Base-by-base conservation (phyloP, 2,888 invertebrate genomes). In the Dyspetes luteomarginatus region DNA sequence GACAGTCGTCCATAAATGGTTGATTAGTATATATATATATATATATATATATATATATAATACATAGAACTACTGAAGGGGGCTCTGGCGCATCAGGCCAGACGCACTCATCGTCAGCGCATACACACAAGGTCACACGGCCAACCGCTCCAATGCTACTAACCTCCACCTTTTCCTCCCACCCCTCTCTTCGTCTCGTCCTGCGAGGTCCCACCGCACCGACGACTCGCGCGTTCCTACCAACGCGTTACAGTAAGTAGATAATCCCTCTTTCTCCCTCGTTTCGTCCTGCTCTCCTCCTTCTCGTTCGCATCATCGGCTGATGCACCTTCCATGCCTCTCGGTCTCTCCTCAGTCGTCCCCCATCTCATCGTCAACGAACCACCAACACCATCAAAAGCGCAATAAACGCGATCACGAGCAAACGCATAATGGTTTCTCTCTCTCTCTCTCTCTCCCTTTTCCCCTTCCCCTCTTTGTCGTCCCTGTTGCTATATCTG, bases 121-220 rank as follows among this genome's bases (percentile, higher is more conserved):
- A 88, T 87, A 83, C 86, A 86, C 86, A 87, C 91, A 91, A 91
- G 91, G 91, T 91, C 90, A 91, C 87, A 86, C 89, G 91, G 91
- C 90, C 90, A 74, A 82, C 86, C 88, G 90, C 88, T 87, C 90
- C 90, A 79, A 81, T 84, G 84, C 80, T 90, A 89, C 89, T 90
- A 88, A 90, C 89, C 89, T 89, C 84, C 80, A 71, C 77, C 52
- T 58, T 68, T 67, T 56, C 74, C 60, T 19, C 43, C 64, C 68
- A 74, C 64, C 71, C 73, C 36, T 26, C 56, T 75, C 81, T 28
- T 43, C 77, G 69, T 71, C 68, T 75, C 73, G 72, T 74, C 76
- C 78, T 72, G 48, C 50, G 72, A 50, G 64, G 56, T 75, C 65
- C 52, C 52, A 36, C 60, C 56, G 45, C 72, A 68, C 52, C 50